Evolutionary conservation across 2,113 vertebrate species (phyloP).

Genomic region (Salminus brasiliensis): DNA sequence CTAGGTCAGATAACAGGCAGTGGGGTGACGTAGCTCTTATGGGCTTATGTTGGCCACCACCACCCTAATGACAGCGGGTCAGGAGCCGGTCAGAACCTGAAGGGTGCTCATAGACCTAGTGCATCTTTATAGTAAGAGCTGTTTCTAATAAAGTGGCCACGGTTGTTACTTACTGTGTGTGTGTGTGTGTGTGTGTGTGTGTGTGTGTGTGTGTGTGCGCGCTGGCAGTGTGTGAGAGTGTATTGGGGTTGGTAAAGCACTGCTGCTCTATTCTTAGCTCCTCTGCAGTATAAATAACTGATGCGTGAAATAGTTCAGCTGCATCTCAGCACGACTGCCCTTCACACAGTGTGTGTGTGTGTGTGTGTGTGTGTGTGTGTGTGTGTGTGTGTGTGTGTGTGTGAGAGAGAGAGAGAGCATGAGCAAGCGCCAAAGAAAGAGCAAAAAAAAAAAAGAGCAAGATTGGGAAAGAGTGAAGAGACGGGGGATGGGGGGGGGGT

Average conservation of each 20-base stretch:
- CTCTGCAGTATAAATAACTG: slow-evolving; percentile 60
- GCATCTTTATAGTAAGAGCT: no score
- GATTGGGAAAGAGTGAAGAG: no score
- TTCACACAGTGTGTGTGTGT: not conserved
- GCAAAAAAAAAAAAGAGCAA: not conserved
- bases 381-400: not conserved
- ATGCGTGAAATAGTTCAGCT: slow-evolving; percentile 61
- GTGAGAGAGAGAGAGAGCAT: not conserved
- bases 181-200: slow-evolving; percentile 3
- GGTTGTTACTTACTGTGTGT: not conserved
- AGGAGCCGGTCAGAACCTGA: no score
- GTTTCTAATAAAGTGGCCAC: no score
- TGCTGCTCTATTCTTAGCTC: slow-evolving; percentile 60
- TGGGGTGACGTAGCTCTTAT: no score
- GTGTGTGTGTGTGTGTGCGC: not conserved
- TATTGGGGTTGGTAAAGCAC: slow-evolving; percentile 26
- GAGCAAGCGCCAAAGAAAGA: not conserved
- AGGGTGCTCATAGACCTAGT: no score
- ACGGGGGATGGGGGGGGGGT: not conserved
- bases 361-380: not conserved
- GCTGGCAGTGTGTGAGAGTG: no score
- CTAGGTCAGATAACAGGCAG: no score
- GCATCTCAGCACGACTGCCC: slow-evolving; percentile 43
- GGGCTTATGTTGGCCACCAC: no score
- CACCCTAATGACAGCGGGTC: no score